Evolutionary conservation across 2,113 vertebrate species (phyloP).

Genomic region (Oncorhynchus keta): DNA sequence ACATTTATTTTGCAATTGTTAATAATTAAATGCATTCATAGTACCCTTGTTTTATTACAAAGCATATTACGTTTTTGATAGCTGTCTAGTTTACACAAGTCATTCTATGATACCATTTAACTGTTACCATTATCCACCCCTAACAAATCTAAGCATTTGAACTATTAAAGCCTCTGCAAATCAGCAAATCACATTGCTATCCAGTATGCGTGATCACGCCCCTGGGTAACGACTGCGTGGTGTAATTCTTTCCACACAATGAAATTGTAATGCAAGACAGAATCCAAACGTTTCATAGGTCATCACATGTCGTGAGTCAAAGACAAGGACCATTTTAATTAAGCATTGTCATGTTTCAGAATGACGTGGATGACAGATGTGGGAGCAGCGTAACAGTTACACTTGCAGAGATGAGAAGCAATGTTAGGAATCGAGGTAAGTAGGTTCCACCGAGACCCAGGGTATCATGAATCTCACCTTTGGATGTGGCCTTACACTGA

Average conservation of each 20-base stretch:
- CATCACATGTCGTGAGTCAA: too few relatives aligned
- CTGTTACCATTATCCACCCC: background rate
- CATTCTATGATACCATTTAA: background rate
- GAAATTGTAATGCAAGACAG: conserved; percentile 14
- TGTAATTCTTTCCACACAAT: conserved; percentile 29
- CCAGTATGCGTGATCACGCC: conserved; percentile 25
- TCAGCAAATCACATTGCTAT: conserved; percentile 27
- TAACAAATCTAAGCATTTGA: background rate
- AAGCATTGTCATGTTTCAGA: too few relatives aligned
- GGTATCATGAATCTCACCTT: too few relatives aligned
- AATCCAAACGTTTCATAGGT: conserved; percentile 8
- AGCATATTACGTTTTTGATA: background rate
- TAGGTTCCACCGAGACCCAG: too few relatives aligned
- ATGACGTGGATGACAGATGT: too few relatives aligned
- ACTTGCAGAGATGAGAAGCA: too few relatives aligned
- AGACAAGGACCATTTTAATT: too few relatives aligned
- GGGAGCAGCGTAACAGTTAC: too few relatives aligned
- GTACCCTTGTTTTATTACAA: background rate
- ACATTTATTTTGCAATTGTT: background rate
- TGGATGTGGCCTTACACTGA: too few relatives aligned
- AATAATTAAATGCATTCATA: background rate
- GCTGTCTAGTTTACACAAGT: background rate
- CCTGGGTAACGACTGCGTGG: background rate
- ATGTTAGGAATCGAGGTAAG: too few relatives aligned
- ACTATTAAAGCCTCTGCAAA: background rate